Conservation (phyloP, 2,113 vertebrate genomes). For the Meriones unguiculatus region DNA sequence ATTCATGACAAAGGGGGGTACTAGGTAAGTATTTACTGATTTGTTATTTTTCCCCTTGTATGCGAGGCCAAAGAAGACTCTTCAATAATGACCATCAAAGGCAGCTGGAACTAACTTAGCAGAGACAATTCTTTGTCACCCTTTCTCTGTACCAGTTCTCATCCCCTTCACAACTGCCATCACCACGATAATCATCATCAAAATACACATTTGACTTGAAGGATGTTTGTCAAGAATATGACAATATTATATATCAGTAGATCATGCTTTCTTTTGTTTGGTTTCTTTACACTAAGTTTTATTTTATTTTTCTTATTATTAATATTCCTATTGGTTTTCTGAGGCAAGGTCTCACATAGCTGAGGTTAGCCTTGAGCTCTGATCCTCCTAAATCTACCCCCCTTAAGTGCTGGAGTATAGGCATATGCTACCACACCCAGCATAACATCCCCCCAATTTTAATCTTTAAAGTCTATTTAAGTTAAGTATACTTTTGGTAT, state of each 20-base stretch:
- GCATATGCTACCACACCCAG: neutral
- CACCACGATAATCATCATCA: neutral
- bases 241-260: constrained; percentile 30
- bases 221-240: constrained; percentile 15
- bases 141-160: neutral
- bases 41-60: neutral
- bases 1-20: neutral
- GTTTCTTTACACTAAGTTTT: neutral
- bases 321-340: neutral
- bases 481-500: neutral
- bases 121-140: neutral
- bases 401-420: neutral
- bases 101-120: neutral
- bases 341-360: neutral
- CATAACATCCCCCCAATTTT: neutral
- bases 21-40: neutral
- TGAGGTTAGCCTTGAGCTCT: neutral
- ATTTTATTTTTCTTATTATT: neutral
- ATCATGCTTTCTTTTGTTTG: neutral
- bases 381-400: neutral
- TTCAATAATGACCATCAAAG: neutral
- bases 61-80: neutral
- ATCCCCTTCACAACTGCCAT: too few species aligned
- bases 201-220: constrained; percentile 21
- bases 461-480: constrained; percentile 16